Conservation (phyloP, 1,140 invertebrate genomes). For the Tachypleus tridentatus region DNA sequence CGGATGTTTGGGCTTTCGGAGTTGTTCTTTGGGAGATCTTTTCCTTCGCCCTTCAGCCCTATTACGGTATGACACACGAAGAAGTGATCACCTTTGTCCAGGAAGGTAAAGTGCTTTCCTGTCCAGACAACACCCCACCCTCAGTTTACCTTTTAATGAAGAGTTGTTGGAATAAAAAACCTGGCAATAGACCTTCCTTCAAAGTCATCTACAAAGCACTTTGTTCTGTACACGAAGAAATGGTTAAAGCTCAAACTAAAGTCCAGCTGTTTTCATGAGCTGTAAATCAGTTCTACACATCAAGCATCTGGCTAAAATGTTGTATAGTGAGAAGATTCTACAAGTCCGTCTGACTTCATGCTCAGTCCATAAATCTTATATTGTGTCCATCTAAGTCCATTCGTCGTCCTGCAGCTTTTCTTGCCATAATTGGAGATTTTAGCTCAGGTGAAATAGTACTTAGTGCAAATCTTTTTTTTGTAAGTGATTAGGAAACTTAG, state of each 20-base stretch:
- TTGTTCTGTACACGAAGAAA: slow-evolving; percentile 23
- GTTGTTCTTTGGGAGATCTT: slow-evolving; percentile 91
- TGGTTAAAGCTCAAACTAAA: slow-evolving; percentile 17
- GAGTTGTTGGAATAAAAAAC: slow-evolving; percentile 79
- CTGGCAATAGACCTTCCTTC: slow-evolving; percentile 64
- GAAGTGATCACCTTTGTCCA: slow-evolving; percentile 88
- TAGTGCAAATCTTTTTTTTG: too few species aligned
- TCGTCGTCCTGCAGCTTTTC: too few species aligned
- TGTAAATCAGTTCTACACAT: too few species aligned
- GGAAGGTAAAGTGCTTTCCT: slow-evolving; percentile 71
- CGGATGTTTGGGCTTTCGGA: slow-evolving; percentile 91
- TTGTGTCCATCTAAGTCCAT: too few species aligned
- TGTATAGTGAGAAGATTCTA: too few species aligned
- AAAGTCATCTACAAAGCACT: slow-evolving; percentile 21
- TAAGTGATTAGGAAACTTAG: too few species aligned
- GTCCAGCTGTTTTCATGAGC: neutral
- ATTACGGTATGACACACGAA: slow-evolving; percentile 89
- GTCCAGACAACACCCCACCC: slow-evolving; percentile 77
- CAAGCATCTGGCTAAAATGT: too few species aligned
- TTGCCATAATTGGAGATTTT: too few species aligned
- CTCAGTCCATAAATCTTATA: too few species aligned
- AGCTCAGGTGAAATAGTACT: too few species aligned
- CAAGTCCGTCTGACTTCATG: too few species aligned
- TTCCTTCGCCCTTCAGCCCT: slow-evolving; percentile 80
- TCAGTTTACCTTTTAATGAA: slow-evolving; percentile 84